Base-by-base conservation (phyloP, 2,888 invertebrate species). In the Holacanthella duospinosa region DNA sequence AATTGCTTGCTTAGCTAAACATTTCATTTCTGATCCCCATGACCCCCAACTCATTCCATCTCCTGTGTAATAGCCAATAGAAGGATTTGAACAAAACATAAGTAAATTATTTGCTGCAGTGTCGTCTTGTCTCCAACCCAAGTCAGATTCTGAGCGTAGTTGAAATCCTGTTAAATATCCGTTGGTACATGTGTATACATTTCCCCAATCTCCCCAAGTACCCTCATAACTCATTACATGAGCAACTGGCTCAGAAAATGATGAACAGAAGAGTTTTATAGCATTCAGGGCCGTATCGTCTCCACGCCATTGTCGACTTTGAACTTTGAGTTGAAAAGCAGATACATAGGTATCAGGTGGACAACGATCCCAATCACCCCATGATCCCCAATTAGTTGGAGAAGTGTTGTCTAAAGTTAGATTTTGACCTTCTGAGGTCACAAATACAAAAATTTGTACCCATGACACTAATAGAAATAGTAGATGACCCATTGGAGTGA, bases 1-100 rank as follows among this genome's bases (percentile, higher is more conserved):
- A 59, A 61, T 64, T 36, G 25, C 24, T 16, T 62, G 60, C 60
- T 81, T 80, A 84, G 12, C 43, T 12, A 19, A 12, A 43, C 43
- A 43, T 9, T 16, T 9, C 43, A 12, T 9, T 43, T 43, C 43
- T 16, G 43, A 9, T 9, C 43, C 43, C 43, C 43, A 43, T 43
- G 12, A 9, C 16, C 43, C 43, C 43, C 43, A 43, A 43, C 12
- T 12, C 43, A 43, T 43, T 16, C 43, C 43, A 43, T 43, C 43
- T 16, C 43, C 43, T n/a, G n/a, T n/a, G n/a, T n/a, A n/a, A 19
- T 12, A 9, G 16, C 43, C 43, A 43, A 43, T 16, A 19, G 43
- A 12, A 19, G 43, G 43, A 43, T 43, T 43, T 9, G 43, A 43
- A 19, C 43, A 43, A 19, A 43, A 43, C 12, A 43, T 16, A 12